phyloP scores from a whole-genome alignment of 2,888 invertebrate species.

The Eristalis arbustorum region DNA sequence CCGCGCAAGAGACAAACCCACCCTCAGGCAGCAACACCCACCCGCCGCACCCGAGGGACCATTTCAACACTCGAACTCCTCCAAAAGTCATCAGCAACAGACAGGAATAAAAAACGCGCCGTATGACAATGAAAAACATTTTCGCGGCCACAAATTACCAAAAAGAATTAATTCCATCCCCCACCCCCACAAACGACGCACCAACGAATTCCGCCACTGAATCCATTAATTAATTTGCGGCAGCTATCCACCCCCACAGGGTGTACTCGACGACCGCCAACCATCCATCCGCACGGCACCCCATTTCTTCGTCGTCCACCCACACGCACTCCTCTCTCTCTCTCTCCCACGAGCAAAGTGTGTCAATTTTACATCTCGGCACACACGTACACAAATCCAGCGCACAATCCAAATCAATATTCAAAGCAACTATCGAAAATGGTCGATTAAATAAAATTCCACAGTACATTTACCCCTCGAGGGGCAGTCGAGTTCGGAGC shows the following conservation, averaged over 20 bases:
- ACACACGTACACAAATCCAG: conserved; percentile 21
- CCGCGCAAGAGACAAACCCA: neutral
- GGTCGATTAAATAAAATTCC: conserved; percentile 67
- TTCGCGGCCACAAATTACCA: neutral
- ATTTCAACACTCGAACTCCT: neutral
- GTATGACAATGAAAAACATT: neutral
- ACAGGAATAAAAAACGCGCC: too few species aligned
- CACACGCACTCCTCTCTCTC: too few species aligned
- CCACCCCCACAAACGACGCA: neutral
- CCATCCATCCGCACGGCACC: neutral
- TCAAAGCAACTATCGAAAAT: conserved; percentile 66
- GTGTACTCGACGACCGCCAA: too few species aligned
- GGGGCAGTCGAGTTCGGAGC: neutral
- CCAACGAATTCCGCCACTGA: conserved; percentile 37
- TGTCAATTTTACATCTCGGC: conserved; percentile 55
- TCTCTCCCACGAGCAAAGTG: conserved; percentile 40
- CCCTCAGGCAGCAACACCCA: neutral
- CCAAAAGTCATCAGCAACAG: neutral
- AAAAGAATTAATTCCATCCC: neutral
- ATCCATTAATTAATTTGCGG: conserved; percentile 65
- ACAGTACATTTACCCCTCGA: conserved; percentile 46
- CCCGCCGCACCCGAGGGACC: neutral
- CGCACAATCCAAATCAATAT: conserved; percentile 57
- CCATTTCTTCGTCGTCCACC: neutral
- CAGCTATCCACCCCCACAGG: conserved; percentile 11